A percentile compares a stretch with the other conserved stretches of the same genome.
Evolutionary conservation across 2,113 vertebrate species (phyloP).

Genomic region (Gallinago media): DNA sequence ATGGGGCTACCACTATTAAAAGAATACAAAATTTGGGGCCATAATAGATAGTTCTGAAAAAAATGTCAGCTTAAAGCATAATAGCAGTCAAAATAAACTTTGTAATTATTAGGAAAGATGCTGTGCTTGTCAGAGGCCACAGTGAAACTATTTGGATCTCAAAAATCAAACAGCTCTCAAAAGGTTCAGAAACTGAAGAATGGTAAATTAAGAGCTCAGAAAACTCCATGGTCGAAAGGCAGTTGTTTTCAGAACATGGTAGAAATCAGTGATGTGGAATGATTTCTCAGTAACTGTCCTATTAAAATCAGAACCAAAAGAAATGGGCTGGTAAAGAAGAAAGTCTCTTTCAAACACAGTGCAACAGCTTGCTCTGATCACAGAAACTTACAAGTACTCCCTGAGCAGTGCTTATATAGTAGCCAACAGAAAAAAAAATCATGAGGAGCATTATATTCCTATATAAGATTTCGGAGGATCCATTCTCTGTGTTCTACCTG

Average conservation of each 20-base stretch:
- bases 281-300: neutral
- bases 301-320: neutral
- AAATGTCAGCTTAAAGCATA: neutral
- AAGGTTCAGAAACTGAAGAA: neutral
- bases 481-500: neutral
- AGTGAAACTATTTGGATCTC: neutral
- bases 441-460: neutral
- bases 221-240: neutral
- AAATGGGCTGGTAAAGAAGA: neutral
- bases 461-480: neutral
- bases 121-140: neutral
- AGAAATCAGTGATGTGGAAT: neutral
- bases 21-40: neutral
- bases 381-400: rapidly evolving
- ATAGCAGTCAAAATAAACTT: neutral
- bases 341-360: neutral
- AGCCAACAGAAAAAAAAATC: neutral
- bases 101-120: neutral
- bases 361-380: neutral
- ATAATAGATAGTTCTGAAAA: neutral
- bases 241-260: neutral
- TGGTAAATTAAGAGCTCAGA: neutral
- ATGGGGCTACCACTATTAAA: neutral
- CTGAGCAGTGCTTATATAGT: neutral
- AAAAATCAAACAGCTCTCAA: neutral